Evolutionary conservation across 2,113 vertebrate genomes (phyloP).

Genomic region (Dasypus novemcinctus): DNA sequence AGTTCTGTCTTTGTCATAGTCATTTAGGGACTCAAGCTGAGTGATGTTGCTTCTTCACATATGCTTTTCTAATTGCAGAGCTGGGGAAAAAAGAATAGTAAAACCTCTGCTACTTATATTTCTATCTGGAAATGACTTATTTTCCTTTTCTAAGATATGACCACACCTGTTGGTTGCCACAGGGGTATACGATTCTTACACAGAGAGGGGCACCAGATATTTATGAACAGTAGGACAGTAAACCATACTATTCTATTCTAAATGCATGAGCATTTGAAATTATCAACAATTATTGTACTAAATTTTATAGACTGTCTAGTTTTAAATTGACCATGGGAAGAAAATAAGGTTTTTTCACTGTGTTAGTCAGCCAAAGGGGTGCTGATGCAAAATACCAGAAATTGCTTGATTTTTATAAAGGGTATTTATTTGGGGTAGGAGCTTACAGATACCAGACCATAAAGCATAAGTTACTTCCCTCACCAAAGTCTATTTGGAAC

Average conservation of each 20-base stretch:
- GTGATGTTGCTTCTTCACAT: background rate
- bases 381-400: too few species aligned
- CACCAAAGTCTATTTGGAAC: too few species aligned
- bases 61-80: background rate
- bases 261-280: background rate
- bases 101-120: background rate
- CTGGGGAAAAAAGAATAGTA: background rate
- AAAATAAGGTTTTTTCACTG: background rate
- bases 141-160: background rate
- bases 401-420: too few species aligned
- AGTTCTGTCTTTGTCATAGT: background rate
- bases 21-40: background rate
- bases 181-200: background rate
- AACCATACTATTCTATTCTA: background rate
- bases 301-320: background rate
- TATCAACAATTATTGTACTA: background rate
- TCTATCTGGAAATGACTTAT: background rate
- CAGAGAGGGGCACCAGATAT: background rate
- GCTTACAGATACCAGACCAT: too few species aligned
- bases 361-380: too few species aligned
- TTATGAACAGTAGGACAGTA: background rate
- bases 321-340: slow-evolving; percentile 8
- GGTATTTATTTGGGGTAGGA: too few species aligned
- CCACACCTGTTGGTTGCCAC: background rate
- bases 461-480: too few species aligned